Evolutionary conservation across 2,797 vertebrate genomes (phyloP).

Genomic region (Bovichtus diacanthus): DNA sequence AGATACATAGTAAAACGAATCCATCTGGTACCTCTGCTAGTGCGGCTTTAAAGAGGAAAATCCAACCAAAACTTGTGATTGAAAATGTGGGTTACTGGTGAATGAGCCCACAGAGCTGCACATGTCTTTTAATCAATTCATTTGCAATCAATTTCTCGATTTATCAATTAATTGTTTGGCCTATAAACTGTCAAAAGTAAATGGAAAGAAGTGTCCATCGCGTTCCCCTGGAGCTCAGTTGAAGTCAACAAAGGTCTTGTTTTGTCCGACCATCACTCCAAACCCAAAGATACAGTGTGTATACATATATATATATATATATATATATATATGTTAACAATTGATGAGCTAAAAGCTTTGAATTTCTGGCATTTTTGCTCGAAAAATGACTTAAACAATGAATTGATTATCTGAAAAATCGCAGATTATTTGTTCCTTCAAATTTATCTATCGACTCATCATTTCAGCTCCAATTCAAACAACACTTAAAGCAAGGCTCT

Average conservation of each 20-base stretch:
- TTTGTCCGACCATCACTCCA: not conserved
- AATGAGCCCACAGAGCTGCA: not conserved
- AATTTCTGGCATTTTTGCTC: too few species aligned
- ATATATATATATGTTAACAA: too few species aligned
- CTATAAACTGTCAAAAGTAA: not conserved
- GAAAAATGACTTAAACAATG: not conserved
- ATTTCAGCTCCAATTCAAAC: not conserved
- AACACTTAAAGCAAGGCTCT: not conserved
- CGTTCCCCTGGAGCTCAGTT: not conserved
- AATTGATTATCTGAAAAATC: not conserved
- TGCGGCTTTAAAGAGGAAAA: constrained; percentile 1
- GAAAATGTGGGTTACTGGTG: not conserved
- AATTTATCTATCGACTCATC: not conserved
- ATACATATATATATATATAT: too few species aligned
- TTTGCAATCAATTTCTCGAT: not conserved
- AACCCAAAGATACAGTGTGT: not conserved
- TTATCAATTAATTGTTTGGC: not conserved
- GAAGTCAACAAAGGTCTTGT: not conserved
- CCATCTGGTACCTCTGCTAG: constrained; percentile 48
- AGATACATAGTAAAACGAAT: constrained; percentile 44
- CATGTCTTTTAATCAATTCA: too few species aligned
- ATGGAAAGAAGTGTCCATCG: not conserved
- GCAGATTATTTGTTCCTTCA: not conserved
- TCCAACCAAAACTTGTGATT: not conserved
- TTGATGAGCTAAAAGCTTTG: too few species aligned